Evolutionary conservation across 2,888 invertebrate genomes (phyloP), one percentile per base, ranked within the genome.

Genomic region (Autographa gamma): DNA sequence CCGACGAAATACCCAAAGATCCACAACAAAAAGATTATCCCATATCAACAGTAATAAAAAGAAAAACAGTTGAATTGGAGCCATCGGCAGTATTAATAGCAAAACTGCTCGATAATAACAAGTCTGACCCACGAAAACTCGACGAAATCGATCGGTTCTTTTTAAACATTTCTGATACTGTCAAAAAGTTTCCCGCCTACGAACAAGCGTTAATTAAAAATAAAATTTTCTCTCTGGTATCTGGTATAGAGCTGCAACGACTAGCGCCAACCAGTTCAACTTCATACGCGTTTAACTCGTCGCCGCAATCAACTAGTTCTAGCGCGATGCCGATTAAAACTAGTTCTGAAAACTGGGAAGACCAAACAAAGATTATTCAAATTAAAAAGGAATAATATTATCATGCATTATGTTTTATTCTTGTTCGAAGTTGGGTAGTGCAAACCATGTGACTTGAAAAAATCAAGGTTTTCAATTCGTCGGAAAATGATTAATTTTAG

Each of bases 71-170:
- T 0, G 34, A 34, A 34, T 34, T 34, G 34, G 34, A 34, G 34
- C 34, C 69, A 69, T 73, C 73, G 25, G 69, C 76, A 67, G 64
- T 71, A 48, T 73, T 73, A 62, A 73, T 73, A 73, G 60, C 69
- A 18, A 71, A 43, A 67, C 63, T 66, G 31, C 41, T 67, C 70
- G 68, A 68, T 25, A 64, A 69, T 69, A 60, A 43, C 34, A 71
- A 63, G 62, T n/a, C 62, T 34, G 34, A 34, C 60, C 71, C 59
- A 61, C 69, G 63, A 60, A 58, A 56, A 63, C 52, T 72, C 11
- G 74, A 78, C 52, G 76, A 79, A 63, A 32, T 78, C 64, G 81
- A 81, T 59, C 75, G 75, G 0, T 80, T 82, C 54, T 79, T 82
- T 77, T 71, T 80, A 43, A 59, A 69, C 65, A 76, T 79, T 63